These are phyloP conservation scores for Napeogenes sylphis DNA, from an alignment of 2,888 invertebrate species.

Conservation along the genomic window DNA sequence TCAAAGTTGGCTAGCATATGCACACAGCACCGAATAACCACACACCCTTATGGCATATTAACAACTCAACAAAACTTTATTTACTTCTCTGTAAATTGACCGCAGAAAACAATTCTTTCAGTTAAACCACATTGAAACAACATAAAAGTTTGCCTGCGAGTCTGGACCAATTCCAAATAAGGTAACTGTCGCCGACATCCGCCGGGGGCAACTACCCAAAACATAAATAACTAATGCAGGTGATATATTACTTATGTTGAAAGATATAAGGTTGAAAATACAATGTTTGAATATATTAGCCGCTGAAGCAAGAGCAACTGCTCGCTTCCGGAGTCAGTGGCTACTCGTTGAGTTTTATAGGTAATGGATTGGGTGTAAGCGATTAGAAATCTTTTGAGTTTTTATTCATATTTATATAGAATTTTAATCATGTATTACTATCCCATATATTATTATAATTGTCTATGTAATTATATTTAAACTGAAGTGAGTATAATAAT, in stretches of 20 bases:
- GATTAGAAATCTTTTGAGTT: conserved; percentile 33
- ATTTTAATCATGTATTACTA: no score
- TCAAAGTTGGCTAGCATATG: conserved; percentile 4
- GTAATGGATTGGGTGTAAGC: conserved; percentile 60
- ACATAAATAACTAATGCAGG: conserved; percentile 39
- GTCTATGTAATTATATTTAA: no score
- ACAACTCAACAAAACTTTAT: conserved; percentile 27
- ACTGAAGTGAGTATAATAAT: no score
- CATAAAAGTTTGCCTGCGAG: conserved; percentile 67
- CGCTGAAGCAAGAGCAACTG: conserved; percentile 49
- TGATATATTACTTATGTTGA: conserved; percentile 35
- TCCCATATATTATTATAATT: no score
- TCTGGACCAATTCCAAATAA: conserved; percentile 74
- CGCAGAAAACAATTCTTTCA: conserved; percentile 41
- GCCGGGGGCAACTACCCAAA: conserved; percentile 47
- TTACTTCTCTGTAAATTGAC: conserved; percentile 34
- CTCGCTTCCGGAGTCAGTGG: conserved; percentile 58
- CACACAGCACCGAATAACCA: conserved; percentile 16
- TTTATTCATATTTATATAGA: conserved; percentile 8
- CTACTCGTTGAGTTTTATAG: conserved; percentile 60
- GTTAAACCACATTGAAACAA: conserved; percentile 71
- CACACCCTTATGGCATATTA: conserved; percentile 23
- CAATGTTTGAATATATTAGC: conserved; percentile 32
- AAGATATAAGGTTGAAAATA: conserved; percentile 42
- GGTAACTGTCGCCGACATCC: conserved; percentile 71